A percentile compares a stretch with the other conserved stretches of the same genome.
Conservation (phyloP, 2,113 vertebrate genomes). For the Tachuris rubrigastra region DNA sequence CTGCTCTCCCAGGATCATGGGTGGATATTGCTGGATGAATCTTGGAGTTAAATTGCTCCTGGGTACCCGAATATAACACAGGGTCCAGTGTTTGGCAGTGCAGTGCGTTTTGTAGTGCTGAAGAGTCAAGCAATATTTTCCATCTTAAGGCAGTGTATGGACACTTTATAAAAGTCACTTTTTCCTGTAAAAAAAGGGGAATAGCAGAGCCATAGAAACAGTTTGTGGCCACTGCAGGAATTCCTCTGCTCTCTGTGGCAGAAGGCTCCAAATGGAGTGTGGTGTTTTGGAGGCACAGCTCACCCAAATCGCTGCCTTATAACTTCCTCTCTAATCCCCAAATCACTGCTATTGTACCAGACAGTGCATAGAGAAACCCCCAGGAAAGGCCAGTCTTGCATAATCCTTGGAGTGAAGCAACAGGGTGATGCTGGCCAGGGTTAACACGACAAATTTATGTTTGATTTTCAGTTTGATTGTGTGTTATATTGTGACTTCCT, state of each 20-base stretch:
- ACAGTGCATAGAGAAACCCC: background rate
- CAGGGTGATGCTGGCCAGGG: background rate
- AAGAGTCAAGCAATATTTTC: background rate
- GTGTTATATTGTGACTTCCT: slow-evolving; percentile 45
- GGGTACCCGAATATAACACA: background rate
- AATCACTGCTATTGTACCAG: slow-evolving; percentile 26
- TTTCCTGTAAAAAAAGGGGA: background rate
- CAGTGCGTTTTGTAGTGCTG: background rate
- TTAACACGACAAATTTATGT: slow-evolving; percentile 25
- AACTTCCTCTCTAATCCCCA: slow-evolving; percentile 36
- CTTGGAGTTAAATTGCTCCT: background rate
- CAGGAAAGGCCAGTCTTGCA: background rate
- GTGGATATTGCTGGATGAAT: background rate
- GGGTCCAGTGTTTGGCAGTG: background rate
- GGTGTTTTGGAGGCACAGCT: slow-evolving; percentile 1
- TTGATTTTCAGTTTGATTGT: slow-evolving; percentile 56
- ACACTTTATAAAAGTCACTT: background rate
- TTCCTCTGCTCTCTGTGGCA: background rate
- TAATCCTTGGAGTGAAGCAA: slow-evolving; percentile 4
- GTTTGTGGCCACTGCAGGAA: background rate
- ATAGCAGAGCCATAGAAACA: background rate
- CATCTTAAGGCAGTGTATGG: background rate
- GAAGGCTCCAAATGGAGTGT: background rate
- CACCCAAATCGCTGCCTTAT: slow-evolving; percentile 34
- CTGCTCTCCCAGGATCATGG: background rate